phyloP scores from a whole-genome alignment of 92 coral and sea anemone species.

The Porites divaricata region DNA sequence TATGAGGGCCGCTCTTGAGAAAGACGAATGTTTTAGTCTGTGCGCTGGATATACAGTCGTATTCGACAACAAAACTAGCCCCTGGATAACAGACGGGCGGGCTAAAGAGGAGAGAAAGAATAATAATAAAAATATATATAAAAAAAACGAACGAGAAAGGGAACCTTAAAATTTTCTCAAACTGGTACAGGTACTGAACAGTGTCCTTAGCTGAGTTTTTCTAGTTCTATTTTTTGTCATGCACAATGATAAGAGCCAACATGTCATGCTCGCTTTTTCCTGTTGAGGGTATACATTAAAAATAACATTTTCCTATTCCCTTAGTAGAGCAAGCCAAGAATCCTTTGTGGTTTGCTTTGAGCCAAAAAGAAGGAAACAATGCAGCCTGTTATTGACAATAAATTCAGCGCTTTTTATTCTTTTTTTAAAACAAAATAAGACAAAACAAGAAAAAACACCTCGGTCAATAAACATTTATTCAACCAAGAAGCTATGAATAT shows the following conservation, averaged over 20 bases:
- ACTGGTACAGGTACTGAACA: neutral
- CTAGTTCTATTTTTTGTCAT: neutral
- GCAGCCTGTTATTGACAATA: neutral
- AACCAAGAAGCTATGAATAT: conserved; percentile 28
- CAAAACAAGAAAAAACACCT: neutral
- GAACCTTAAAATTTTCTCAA: neutral
- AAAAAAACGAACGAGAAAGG: neutral
- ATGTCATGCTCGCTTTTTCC: neutral
- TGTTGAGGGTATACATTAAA: neutral
- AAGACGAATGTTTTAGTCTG: no score
- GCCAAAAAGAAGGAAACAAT: neutral
- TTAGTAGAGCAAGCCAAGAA: neutral
- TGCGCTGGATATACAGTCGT: no score
- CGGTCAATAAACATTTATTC: conserved; percentile 16
- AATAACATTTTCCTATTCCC: neutral
- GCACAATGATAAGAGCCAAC: neutral
- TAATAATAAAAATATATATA: neutral
- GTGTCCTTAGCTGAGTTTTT: neutral
- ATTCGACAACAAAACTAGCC: neutral
- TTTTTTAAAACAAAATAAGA: neutral
- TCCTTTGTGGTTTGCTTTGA: neutral
- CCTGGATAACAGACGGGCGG: neutral
- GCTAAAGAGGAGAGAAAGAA: neutral
- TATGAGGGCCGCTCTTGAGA: neutral
- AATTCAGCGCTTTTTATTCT: conserved; percentile 5